phyloP scores from a whole-genome alignment of 1,140 invertebrate genomes.

The Drosophila dunni region DNA sequence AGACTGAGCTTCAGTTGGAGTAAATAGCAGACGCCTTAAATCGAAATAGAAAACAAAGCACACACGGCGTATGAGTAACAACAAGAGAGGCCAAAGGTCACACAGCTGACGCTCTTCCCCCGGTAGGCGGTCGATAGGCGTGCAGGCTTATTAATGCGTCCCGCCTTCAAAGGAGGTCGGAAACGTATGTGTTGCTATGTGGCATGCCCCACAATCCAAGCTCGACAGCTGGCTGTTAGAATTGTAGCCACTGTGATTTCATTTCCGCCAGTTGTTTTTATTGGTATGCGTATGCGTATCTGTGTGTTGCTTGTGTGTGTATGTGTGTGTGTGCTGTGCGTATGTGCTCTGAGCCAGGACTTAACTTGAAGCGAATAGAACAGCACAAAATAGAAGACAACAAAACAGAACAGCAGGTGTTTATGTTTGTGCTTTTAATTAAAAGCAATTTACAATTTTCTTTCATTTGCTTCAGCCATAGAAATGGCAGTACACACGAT shows the following conservation, averaged over 20 bases:
- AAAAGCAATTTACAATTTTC: slow-evolving; percentile 83
- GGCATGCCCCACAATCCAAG: slow-evolving; percentile 4
- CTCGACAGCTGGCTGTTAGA: slow-evolving; percentile 34
- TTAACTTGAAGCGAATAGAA: background rate
- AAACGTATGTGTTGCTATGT: slow-evolving; percentile 17
- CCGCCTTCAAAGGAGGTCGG: slow-evolving; percentile 11
- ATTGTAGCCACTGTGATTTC: slow-evolving; percentile 60
- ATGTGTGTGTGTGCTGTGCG: too few species aligned
- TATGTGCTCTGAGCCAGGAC: slow-evolving; percentile 20
- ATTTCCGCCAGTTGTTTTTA: slow-evolving; percentile 69
- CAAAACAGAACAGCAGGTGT: slow-evolving; percentile 72
- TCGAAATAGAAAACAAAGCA: slow-evolving; percentile 37
- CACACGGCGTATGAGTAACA: slow-evolving; percentile 69
- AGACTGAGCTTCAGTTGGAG: slow-evolving; percentile 1
- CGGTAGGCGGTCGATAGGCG: background rate
- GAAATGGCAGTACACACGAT: slow-evolving; percentile 31
- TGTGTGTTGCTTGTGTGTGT: too few species aligned
- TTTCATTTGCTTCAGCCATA: slow-evolving; percentile 58
- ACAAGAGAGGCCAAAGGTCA: slow-evolving; percentile 26
- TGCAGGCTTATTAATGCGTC: slow-evolving; percentile 20
- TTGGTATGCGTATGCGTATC: slow-evolving; percentile 35
- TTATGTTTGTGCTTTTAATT: slow-evolving; percentile 83
- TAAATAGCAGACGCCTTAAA: slow-evolving; percentile 49
- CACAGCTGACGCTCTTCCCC: slow-evolving; percentile 36
- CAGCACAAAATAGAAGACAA: background rate